A percentile compares a stretch with the other conserved stretches of the same genome.
Evolutionary conservation across 1,140 invertebrate genomes (phyloP).

Genomic region (Lepidurus packardi): DNA sequence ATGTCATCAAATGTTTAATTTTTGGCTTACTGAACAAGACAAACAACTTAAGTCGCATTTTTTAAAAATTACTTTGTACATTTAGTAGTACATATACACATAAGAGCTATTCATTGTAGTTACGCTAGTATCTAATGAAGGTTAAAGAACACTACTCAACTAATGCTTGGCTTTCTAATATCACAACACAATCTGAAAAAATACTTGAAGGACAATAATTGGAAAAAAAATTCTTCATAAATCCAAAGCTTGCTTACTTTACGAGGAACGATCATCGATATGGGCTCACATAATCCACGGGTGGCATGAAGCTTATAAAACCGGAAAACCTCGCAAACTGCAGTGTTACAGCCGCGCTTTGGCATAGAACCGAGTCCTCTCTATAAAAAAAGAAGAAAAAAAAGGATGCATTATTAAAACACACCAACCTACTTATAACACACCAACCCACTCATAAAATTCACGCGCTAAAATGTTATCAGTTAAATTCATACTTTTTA

Average conservation of each 20-base stretch:
- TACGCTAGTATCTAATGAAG: no score
- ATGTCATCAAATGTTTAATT: no score
- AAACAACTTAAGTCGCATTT: no score
- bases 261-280: slow-evolving; percentile 89
- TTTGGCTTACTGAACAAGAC: no score
- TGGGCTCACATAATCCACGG: slow-evolving; percentile 77
- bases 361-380: slow-evolving; percentile 86
- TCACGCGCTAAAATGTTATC: background rate
- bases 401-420: background rate
- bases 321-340: slow-evolving; percentile 75
- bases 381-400: slow-evolving; percentile 44
- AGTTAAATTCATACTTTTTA: background rate
- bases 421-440: background rate
- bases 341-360: slow-evolving; percentile 79
- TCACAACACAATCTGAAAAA: no score
- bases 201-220: no score
- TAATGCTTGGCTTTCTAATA: no score
- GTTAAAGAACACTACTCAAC: no score
- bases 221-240: background rate
- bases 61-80: no score
- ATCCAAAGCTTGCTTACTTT: slow-evolving; percentile 52
- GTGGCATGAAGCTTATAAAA: slow-evolving; percentile 90
- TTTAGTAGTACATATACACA: no score
- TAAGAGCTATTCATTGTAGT: no score
- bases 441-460: background rate